A percentile compares a stretch with the other conserved stretches of the same genome.
These are phyloP conservation scores for Brachypalpus laphriformis DNA, from an alignment of 2,888 invertebrate species.

Conservation along the genomic window DNA sequence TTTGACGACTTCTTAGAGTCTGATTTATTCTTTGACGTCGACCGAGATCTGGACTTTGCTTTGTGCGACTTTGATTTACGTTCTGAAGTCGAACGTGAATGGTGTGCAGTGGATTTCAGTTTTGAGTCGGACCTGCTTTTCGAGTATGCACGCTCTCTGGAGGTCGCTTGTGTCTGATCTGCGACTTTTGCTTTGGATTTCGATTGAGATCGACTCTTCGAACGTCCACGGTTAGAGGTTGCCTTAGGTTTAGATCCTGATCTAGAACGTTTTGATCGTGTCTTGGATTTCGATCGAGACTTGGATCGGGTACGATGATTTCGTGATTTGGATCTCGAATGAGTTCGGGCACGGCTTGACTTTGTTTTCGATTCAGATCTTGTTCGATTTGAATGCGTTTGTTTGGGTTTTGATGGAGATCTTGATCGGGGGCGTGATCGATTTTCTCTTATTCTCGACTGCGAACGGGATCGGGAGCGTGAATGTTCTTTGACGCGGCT, in stretches of 20 bases:
- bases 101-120: slow-evolving; percentile 15
- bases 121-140: slow-evolving; percentile 19
- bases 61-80: slow-evolving; percentile 35
- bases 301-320: slow-evolving; percentile 30
- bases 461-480: slow-evolving; percentile 76
- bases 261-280: slow-evolving; percentile 19
- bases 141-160: slow-evolving; percentile 1
- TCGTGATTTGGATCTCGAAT: slow-evolving; percentile 62
- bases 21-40: slow-evolving; percentile 26
- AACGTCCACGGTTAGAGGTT: neutral
- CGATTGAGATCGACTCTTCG: slow-evolving; percentile 36
- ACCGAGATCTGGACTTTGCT: slow-evolving; percentile 24
- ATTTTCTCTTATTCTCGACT: slow-evolving; percentile 61
- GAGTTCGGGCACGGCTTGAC: slow-evolving; percentile 66
- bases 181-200: neutral
- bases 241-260: slow-evolving; percentile 2
- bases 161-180: neutral
- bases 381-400: slow-evolving; percentile 43
- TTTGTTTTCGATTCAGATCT: slow-evolving; percentile 47
- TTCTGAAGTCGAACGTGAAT: slow-evolving; percentile 4
- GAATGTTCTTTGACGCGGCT: slow-evolving; percentile 75
- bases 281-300: slow-evolving; percentile 22
- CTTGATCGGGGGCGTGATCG: slow-evolving; percentile 42
- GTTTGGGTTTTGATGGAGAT: slow-evolving; percentile 41
- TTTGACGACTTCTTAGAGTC: slow-evolving; percentile 18